These are phyloP conservation scores for Mormyrus proboscirostris DNA, from an alignment of 2,797 vertebrate genomes.

Conservation along the genomic window DNA sequence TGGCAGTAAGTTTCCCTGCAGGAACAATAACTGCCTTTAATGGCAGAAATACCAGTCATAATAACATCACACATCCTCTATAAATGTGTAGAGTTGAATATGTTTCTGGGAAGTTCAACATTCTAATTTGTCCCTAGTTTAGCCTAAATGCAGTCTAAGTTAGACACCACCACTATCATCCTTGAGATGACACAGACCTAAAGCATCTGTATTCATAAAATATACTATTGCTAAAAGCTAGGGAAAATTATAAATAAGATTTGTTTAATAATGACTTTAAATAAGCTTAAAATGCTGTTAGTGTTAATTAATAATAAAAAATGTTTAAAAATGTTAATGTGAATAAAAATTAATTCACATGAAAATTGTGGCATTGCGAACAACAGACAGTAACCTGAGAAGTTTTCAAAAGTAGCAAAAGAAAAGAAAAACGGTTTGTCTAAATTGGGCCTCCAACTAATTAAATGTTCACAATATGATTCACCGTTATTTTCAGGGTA, in stretches of 20 bases:
- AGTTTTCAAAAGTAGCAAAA: background rate
- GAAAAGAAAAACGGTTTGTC: background rate
- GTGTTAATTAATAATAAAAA: background rate
- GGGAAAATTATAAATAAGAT: background rate
- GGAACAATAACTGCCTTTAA: background rate
- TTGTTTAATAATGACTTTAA: background rate
- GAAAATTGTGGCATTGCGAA: background rate
- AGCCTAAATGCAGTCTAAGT: background rate
- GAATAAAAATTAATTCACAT: background rate
- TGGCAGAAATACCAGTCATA: background rate
- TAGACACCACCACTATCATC: background rate
- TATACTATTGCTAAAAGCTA: background rate
- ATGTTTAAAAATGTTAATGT: background rate
- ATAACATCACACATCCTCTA: background rate
- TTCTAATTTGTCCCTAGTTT: background rate
- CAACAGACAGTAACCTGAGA: background rate
- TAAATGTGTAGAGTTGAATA: background rate
- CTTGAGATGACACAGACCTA: background rate
- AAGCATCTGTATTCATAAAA: background rate
- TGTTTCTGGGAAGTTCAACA: background rate
- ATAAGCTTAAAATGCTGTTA: background rate
- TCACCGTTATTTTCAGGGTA: background rate
- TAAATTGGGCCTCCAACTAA: background rate
- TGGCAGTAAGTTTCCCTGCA: background rate
- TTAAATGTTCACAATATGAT: background rate